Evolutionary conservation across 2,888 invertebrate species (phyloP), one percentile per base, ranked within the genome.

Genomic region (Stenchaetothrips biformis): DNA sequence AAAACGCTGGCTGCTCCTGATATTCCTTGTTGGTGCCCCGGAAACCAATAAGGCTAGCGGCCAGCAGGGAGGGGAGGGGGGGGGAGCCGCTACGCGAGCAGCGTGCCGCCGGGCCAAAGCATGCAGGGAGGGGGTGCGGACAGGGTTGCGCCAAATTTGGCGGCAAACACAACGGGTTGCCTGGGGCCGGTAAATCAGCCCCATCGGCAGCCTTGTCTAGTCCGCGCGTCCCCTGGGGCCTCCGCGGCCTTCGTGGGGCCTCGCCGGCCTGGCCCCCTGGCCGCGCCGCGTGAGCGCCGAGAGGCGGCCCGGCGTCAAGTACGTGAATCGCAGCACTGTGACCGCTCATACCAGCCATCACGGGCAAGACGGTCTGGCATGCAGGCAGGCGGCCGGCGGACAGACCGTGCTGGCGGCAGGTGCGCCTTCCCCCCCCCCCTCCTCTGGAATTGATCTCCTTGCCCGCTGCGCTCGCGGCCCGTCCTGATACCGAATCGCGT

Each of bases 21-120:
- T 74, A 74, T 74, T 74, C 67, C 21, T 74, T 74, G 67, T 74
- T 74, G 67, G 67, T 74, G 25, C 67, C 25, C 21, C 25, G 67
- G 67, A 74, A 74, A 74, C 67, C 67, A 74, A 74, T 74, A 74
- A 74, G 67, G 67, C 67, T 25, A 6, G 59, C 37, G 37, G 59
- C 59, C 18, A 59, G 67, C n/a, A 11, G 8, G 67, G 21, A 21
- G 9, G 21, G 7, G 21, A 4, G 7, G 21, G 21, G 21, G 25
- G 67, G 9, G 67, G 2, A 18, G 59, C n/a, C n/a, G 59, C 59
- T 59, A 59, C 59, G 59, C 59, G 59, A 59, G 59, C 59, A 74
- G 67, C 25, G 25, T 74, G 67, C 67, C 25, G 25, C 21, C 67
- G 67, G 21, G 8, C 67, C 67, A 21, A 11, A 74, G 9, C 6